Evolutionary conservation across 1,140 invertebrate species (phyloP).

Genomic region (Achroia grisella): DNA sequence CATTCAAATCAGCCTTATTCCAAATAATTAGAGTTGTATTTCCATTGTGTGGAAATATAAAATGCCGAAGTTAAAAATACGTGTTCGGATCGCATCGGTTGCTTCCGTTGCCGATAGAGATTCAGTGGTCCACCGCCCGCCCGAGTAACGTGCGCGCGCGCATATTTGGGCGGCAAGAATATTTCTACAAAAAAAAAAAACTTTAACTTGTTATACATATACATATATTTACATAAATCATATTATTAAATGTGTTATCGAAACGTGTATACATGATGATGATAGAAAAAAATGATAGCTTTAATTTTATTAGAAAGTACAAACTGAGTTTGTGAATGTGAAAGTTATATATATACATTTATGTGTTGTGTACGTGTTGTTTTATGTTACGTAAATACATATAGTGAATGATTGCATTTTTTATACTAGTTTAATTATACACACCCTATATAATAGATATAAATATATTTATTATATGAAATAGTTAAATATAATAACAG

Average conservation of each 20-base stretch:
- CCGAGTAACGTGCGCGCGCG: slow-evolving; percentile 41
- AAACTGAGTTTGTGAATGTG: too few species aligned
- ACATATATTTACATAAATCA: too few species aligned
- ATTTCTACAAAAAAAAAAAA: too few species aligned
- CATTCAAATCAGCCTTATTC: slow-evolving; percentile 1
- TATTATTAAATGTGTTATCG: too few species aligned
- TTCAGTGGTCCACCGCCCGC: slow-evolving; percentile 49
- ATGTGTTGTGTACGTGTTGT: not conserved
- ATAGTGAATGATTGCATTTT: too few species aligned
- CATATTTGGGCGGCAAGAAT: slow-evolving; percentile 36
- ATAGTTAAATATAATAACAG: slow-evolving; percentile 13
- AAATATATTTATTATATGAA: not conserved
- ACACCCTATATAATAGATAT: not conserved
- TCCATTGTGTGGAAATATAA: slow-evolving; percentile 21
- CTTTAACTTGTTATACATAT: not conserved
- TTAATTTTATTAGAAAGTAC: too few species aligned
- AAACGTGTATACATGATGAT: too few species aligned
- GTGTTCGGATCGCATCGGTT: slow-evolving; percentile 43
- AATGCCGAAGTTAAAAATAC: slow-evolving; percentile 61
- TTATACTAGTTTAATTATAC: too few species aligned
- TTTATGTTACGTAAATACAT: too few species aligned
- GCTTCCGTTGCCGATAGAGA: slow-evolving; percentile 22
- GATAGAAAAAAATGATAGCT: too few species aligned
- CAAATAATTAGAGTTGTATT: slow-evolving; percentile 19
- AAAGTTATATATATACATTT: slow-evolving; percentile 1